phyloP scores from a whole-genome alignment of 2,113 vertebrate species.

The Coreoperca whiteheadi region DNA sequence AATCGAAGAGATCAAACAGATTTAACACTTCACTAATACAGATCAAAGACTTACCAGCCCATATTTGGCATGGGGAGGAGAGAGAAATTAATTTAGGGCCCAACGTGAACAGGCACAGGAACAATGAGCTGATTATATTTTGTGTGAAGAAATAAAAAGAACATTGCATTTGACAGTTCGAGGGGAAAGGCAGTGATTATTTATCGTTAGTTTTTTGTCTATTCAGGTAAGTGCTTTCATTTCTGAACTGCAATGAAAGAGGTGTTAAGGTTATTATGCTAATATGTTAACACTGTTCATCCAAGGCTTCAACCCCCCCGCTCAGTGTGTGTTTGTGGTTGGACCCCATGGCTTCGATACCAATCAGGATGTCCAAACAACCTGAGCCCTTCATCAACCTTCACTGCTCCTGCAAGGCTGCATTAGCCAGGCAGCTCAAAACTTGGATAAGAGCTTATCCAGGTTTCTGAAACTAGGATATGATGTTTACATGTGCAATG shows the following conservation, averaged over 20 bases:
- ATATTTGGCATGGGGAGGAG: conserved; percentile 26
- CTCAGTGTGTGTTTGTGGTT: conserved; percentile 25
- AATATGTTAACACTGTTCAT: conserved; percentile 2
- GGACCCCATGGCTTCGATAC: conserved; percentile 12
- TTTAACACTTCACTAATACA: conserved; percentile 59
- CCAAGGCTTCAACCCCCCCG: neutral
- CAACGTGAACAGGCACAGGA: neutral
- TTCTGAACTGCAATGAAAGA: neutral
- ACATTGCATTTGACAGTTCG: neutral
- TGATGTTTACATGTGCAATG: too few relatives aligned
- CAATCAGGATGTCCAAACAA: conserved; percentile 55
- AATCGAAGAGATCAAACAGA: conserved; percentile 76
- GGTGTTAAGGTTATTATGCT: conserved; percentile 22
- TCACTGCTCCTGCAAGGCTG: conserved; percentile 47
- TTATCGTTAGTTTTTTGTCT: conserved; percentile 24
- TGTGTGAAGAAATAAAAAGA: neutral
- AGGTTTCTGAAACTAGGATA: too few relatives aligned
- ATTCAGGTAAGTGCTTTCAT: conserved; percentile 14
- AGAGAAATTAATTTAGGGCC: conserved; percentile 42
- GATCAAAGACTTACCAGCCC: conserved; percentile 65
- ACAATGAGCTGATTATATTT: conserved; percentile 24
- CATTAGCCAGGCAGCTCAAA: too few relatives aligned
- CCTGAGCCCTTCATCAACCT: conserved; percentile 34
- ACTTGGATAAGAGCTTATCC: too few relatives aligned
- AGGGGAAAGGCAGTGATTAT: neutral